A percentile compares a stretch with the other conserved stretches of the same genome.
Evolutionary conservation across 2,888 invertebrate species (phyloP).

Genomic region (Amblyjoppa fuscipennis): DNA sequence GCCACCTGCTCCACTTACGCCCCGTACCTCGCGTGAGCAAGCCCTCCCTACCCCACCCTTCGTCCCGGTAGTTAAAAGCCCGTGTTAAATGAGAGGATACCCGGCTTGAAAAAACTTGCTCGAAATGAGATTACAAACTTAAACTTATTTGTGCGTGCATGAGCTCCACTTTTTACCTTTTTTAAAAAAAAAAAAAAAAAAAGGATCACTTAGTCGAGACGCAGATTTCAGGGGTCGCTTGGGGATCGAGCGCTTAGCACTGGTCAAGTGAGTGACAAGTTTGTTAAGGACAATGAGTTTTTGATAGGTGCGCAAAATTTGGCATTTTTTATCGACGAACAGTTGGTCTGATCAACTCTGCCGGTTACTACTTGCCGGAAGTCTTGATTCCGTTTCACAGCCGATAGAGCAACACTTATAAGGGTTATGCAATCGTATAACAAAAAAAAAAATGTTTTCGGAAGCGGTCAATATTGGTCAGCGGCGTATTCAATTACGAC

Average conservation of each 20-base stretch:
- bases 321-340: neutral
- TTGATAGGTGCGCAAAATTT: neutral
- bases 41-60: neutral
- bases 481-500: conserved; percentile 49
- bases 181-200: neutral
- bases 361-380: neutral
- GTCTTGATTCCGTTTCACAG: neutral
- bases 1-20: conserved; percentile 30
- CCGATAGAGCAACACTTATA: neutral
- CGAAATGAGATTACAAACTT: conserved; percentile 15
- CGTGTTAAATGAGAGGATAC: neutral
- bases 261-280: neutral
- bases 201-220: neutral
- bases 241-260: neutral
- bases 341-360: neutral
- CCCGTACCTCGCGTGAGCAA: conserved; percentile 4
- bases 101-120: conserved; percentile 9
- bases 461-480: conserved; percentile 27
- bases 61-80: conserved; percentile 11
- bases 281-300: neutral
- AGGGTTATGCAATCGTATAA: neutral
- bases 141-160: neutral
- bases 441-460: neutral
- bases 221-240: neutral
- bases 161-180: neutral